These are phyloP conservation scores for Xestia c-nigrum DNA, from an alignment of 2,888 invertebrate genomes.

Conservation along the genomic window DNA sequence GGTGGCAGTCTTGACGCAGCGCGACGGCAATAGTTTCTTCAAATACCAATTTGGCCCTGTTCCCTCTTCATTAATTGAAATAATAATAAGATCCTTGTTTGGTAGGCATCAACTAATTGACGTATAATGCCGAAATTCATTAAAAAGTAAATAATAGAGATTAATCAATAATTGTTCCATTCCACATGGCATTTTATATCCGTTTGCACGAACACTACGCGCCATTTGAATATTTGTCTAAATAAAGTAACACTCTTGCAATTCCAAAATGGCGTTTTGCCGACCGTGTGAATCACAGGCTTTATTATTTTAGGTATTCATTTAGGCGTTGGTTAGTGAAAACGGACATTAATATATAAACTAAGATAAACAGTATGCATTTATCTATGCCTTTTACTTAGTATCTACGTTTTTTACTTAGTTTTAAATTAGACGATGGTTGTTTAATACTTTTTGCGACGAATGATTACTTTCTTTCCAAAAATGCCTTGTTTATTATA, in stretches of 20 bases:
- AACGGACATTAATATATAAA: not conserved
- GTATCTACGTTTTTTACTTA: not conserved
- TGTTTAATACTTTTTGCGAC: conserved; percentile 22
- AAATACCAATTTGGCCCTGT: too few species aligned
- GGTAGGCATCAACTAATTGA: not conserved
- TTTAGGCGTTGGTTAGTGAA: not conserved
- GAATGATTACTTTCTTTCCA: not conserved
- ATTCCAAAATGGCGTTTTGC: not conserved
- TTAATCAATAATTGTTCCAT: conserved; percentile 4
- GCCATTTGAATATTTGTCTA: not conserved
- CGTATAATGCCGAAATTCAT: not conserved
- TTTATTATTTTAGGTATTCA: not conserved
- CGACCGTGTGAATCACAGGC: not conserved
- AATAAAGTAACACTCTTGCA: not conserved
- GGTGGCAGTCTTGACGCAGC: too few species aligned
- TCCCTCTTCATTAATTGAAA: not conserved
- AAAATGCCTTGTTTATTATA: conserved; percentile 12
- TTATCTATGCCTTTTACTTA: conserved; percentile 4
- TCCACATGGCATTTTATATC: conserved; percentile 1
- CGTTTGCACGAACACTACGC: not conserved
- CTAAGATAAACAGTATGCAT: conserved; percentile 24
- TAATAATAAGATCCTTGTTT: not conserved
- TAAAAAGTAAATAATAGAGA: not conserved
- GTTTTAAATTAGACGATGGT: conserved; percentile 6
- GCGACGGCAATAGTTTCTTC: too few species aligned